Evolutionary conservation across 2,888 invertebrate genomes (phyloP).

Genomic region (Galeopsomyia nigrocyanea): DNA sequence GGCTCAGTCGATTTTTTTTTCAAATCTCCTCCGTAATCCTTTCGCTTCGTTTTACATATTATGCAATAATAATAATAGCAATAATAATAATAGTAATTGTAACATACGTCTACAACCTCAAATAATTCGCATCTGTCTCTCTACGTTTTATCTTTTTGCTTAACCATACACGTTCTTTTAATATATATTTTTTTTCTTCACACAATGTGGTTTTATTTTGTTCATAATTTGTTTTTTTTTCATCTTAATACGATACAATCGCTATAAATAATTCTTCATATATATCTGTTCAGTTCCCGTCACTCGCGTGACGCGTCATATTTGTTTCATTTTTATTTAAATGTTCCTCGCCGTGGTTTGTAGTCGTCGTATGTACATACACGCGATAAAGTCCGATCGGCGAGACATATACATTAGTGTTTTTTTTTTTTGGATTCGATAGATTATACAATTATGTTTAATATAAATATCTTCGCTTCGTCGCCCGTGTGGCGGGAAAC

Average conservation of each 20-base stretch:
- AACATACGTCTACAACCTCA: slow-evolving; percentile 24
- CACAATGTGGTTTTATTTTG: slow-evolving; percentile 23
- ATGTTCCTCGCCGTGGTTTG: no score
- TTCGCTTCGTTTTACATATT: neutral
- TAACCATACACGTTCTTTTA: slow-evolving; percentile 21
- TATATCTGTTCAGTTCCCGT: slow-evolving; percentile 24
- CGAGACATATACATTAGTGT: slow-evolving; percentile 7
- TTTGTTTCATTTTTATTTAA: neutral
- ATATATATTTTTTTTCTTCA: slow-evolving; percentile 26
- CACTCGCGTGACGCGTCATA: slow-evolving; percentile 32
- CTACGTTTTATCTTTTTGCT: slow-evolving; percentile 33
- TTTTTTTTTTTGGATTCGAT: slow-evolving; percentile 16
- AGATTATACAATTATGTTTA: slow-evolving; percentile 27
- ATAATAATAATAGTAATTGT: slow-evolving; percentile 17
- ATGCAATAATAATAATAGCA: slow-evolving; percentile 6
- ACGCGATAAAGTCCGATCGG: neutral
- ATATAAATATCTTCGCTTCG: slow-evolving; percentile 34
- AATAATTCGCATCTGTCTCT: slow-evolving; percentile 39
- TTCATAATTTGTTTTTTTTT: slow-evolving; percentile 32
- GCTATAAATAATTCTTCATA: slow-evolving; percentile 24
- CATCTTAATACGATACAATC: slow-evolving; percentile 19
- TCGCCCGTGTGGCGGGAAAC: neutral
- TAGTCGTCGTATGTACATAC: neutral
- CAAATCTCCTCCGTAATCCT: slow-evolving; percentile 8
- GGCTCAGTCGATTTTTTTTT: slow-evolving; percentile 14